Base-by-base conservation (phyloP, 2,888 invertebrate species). In the Nomada fabriciana region DNA sequence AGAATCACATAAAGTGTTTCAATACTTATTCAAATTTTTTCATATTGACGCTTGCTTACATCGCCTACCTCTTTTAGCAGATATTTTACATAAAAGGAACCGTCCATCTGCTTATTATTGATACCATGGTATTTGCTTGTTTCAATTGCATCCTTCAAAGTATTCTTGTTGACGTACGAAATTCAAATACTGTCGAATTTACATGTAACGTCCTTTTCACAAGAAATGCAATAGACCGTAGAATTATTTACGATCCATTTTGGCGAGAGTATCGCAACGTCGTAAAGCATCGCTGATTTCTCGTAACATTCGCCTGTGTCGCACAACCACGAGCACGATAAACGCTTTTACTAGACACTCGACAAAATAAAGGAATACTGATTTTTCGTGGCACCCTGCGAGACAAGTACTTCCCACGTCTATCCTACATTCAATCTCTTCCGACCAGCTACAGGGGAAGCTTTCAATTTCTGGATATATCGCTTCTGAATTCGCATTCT, bases 381-480 rank as follows among this genome's bases (percentile, higher is more conserved):
- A 73, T 80, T 75, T 74, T 75, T 50, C 72, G 65, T 72, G 79
- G 70, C 69, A 52, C 63, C 80, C 73, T 72, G 82, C 23, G 65
- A 86, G 87, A 89, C 88, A 86, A 89, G 88, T 88, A 80, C 82
- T 57, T 80, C 68, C 76, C 57, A 59, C 65, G 64, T 71, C 67
- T 57, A 72, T 60, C 50, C 43, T 36, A 60, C 36, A 47, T 43
- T 65, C 72, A n/a, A 64, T 76, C n/a, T 57, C 68, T 42, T 47
- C 55, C 53, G 74, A 23, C 23, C 42, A 43, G 53, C 52, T 71
- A 36, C 20, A 29, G 57, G 70, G 75, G 70, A 89, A 90, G 89
- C 89, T 89, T 89, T 89, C 91, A 88, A 90, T 91, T 89, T 90
- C 87, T 89, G 83, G 80, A 84, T 77, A 84, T 71, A 82, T 74